Conservation (phyloP, 1,140 invertebrate species). For the Diachasmimorpha longicaudata region DNA sequence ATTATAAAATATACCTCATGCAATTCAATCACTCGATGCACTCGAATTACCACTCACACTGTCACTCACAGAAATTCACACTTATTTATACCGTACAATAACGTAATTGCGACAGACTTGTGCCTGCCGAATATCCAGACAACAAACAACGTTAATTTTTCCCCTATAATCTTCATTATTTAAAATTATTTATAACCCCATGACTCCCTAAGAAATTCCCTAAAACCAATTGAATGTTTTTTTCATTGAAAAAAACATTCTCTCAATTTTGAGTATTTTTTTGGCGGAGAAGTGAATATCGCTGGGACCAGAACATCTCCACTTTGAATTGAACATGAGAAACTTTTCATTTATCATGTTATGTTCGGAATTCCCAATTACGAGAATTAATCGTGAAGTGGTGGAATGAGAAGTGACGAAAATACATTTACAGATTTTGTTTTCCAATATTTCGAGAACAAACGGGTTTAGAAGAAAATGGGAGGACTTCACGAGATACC, state of each 20-base stretch:
- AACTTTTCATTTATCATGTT: not conserved
- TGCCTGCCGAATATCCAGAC: slow-evolving; percentile 8
- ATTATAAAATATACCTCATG: not conserved
- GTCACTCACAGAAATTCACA: not conserved
- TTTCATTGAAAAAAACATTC: not conserved
- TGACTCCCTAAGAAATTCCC: not conserved
- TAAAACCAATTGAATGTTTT: slow-evolving; percentile 7
- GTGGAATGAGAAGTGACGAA: not conserved
- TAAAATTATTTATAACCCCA: not conserved
- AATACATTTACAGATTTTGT: too few species aligned
- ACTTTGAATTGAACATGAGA: not conserved
- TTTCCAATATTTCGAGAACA: too few species aligned
- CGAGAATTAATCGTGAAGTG: too few species aligned
- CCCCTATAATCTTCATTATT: not conserved
- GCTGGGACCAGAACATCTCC: too few species aligned
- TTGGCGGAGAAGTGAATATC: not conserved
- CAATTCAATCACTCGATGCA: not conserved
- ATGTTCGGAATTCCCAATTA: too few species aligned
- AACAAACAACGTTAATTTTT: slow-evolving; percentile 26
- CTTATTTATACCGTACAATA: slow-evolving; percentile 1
- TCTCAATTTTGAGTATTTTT: not conserved
- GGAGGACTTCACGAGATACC: too few species aligned
- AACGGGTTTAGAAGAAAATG: too few species aligned
- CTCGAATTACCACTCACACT: not conserved
- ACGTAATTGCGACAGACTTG: not conserved